Percentiles rank a stretch among this genome's conserved stretches.
Conservation (phyloP, 2,888 invertebrate genomes). For the Macropis europaea region DNA sequence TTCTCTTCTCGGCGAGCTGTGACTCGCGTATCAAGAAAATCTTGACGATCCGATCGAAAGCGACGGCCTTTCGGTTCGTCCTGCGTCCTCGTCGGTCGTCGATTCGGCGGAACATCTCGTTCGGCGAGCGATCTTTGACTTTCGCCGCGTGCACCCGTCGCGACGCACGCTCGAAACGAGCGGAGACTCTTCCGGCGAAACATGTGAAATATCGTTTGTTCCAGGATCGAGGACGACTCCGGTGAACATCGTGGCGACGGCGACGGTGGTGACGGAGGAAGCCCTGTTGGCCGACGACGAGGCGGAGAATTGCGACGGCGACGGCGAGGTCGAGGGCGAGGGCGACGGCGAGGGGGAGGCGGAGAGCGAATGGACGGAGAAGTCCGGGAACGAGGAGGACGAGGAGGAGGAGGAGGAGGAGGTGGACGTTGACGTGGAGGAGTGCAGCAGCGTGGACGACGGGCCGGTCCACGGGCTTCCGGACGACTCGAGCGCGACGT, state of each 20-base stretch:
- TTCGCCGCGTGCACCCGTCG: too few species aligned
- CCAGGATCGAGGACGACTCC: slow-evolving; percentile 73
- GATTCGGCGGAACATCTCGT: background rate
- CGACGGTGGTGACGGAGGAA: slow-evolving; percentile 80
- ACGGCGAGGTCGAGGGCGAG: slow-evolving; percentile 77
- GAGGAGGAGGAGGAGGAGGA: slow-evolving; percentile 81
- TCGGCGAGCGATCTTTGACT: too few species aligned
- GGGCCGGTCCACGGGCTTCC: slow-evolving; percentile 70
- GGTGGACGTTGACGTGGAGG: slow-evolving; percentile 83
- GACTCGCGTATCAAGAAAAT: too few species aligned
- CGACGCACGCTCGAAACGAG: too few species aligned
- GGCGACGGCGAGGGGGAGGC: slow-evolving; percentile 80
- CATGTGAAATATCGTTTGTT: too few species aligned
- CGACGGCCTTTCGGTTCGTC: too few species aligned
- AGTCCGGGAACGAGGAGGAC: slow-evolving; percentile 76
- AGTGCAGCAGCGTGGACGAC: slow-evolving; percentile 82
- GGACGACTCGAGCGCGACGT: slow-evolving; percentile 56
- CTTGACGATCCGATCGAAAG: too few species aligned
- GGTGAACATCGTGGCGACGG: slow-evolving; percentile 76
- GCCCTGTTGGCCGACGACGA: slow-evolving; percentile 80
- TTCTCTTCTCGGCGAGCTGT: too few species aligned
- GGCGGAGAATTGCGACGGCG: slow-evolving; percentile 82
- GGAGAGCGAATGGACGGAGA: slow-evolving; percentile 81
- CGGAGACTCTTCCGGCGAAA: too few species aligned
- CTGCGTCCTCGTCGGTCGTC: too few species aligned